A percentile compares a stretch with the other conserved stretches of the same genome.
These are phyloP conservation scores for Lithobius niger DNA, from an alignment of 1,140 invertebrate genomes.

Conservation along the genomic window DNA sequence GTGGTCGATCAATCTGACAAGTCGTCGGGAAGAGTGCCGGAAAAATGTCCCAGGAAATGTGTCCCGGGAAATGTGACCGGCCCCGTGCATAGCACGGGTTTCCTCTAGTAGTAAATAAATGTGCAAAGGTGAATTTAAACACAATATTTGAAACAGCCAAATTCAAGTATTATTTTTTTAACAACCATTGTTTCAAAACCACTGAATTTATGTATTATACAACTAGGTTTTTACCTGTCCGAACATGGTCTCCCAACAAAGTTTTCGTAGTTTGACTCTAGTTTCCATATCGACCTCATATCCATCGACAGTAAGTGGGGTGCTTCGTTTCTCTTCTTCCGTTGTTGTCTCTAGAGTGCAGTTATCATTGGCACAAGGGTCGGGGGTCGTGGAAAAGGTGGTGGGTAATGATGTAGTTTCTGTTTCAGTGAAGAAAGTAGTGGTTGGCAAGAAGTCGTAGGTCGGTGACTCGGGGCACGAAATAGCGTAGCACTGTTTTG, in stretches of 20 bases:
- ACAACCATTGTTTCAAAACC: neutral
- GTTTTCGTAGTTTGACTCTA: constrained; percentile 45
- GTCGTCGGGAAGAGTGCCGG: too few species aligned
- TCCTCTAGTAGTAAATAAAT: neutral
- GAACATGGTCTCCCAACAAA: constrained; percentile 98
- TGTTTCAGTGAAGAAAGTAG: too few species aligned
- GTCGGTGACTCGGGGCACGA: neutral
- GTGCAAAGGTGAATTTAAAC: neutral
- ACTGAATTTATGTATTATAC: constrained; percentile 6
- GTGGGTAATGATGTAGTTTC: too few species aligned
- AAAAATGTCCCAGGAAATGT: too few species aligned
- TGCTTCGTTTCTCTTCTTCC: neutral
- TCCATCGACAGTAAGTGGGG: neutral
- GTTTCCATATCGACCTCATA: constrained; percentile 30
- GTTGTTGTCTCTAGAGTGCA: neutral
- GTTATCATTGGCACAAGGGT: neutral
- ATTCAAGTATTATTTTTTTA: neutral
- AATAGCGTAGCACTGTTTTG: neutral
- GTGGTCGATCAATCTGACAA: too few species aligned
- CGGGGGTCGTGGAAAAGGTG: neutral
- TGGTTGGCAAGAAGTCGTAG: too few species aligned
- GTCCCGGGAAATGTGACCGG: too few species aligned
- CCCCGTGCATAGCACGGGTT: too few species aligned
- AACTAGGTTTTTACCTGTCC: constrained; percentile 47
- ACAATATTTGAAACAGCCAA: neutral